Evolutionary conservation across 2,888 invertebrate species (phyloP).

Genomic region (Nineta flava): DNA sequence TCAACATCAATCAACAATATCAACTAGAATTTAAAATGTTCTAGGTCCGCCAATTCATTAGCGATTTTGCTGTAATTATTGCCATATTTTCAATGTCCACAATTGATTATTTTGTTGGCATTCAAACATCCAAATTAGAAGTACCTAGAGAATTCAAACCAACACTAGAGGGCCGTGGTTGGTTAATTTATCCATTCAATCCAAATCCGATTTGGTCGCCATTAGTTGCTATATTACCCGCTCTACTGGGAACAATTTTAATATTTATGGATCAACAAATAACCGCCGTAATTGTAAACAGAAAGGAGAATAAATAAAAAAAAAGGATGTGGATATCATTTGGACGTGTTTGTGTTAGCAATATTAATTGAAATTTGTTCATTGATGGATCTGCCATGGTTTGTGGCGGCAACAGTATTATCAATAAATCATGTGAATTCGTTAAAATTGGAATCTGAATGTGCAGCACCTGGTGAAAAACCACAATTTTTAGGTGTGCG

Average conservation of each 20-base stretch:
- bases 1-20: neutral
- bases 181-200: constrained; percentile 66
- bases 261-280: constrained; percentile 99
- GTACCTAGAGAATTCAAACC: constrained; percentile 81
- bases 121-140: constrained; percentile 87
- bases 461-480: constrained; percentile 93
- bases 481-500: constrained; percentile 90
- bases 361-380: constrained; percentile 82
- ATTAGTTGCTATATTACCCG: constrained; percentile 73
- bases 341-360: constrained; percentile 81
- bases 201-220: constrained; percentile 77
- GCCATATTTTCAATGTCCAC: constrained; percentile 85
- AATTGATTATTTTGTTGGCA: constrained; percentile 65
- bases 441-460: constrained; percentile 85
- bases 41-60: constrained; percentile 75
- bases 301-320: constrained; percentile 96
- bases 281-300: constrained; percentile 94
- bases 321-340: constrained; percentile 93
- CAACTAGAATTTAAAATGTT: neutral
- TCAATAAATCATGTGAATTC: constrained; percentile 97
- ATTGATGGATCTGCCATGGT: constrained; percentile 87
- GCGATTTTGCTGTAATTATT: constrained; percentile 94
- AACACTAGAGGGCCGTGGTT: constrained; percentile 56
- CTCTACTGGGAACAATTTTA: constrained; percentile 85
- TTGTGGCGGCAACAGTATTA: constrained; percentile 92